A percentile compares a stretch with the other conserved stretches of the same genome.
These are phyloP conservation scores for Agriopis marginaria DNA, from an alignment of 2,888 invertebrate species.

Conservation along the genomic window DNA sequence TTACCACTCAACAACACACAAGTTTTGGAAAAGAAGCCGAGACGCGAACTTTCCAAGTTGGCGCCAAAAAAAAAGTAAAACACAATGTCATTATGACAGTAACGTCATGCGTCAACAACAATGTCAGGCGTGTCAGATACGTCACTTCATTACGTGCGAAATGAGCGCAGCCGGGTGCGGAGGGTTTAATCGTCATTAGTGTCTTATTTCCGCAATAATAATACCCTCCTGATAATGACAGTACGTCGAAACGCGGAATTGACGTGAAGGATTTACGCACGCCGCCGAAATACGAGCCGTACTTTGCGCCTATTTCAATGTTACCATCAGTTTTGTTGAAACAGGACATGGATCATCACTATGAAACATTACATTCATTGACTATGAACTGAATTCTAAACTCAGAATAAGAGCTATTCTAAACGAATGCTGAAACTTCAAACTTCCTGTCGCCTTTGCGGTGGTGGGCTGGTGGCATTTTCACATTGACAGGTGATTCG, in stretches of 20 bases:
- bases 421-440: too few relatives aligned
- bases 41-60: too few relatives aligned
- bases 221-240: constrained; percentile 32
- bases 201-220: constrained; percentile 34
- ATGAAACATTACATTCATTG: too few relatives aligned
- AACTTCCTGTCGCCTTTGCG: too few relatives aligned
- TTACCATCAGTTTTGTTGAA: constrained; percentile 14
- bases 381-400: too few relatives aligned
- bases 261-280: constrained; percentile 32
- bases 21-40: too few relatives aligned
- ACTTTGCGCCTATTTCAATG: constrained; percentile 8
- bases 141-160: constrained; percentile 12
- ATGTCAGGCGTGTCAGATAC: background rate
- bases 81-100: background rate
- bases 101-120: constrained; percentile 8
- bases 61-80: background rate
- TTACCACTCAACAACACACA: too few relatives aligned
- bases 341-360: background rate
- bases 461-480: too few relatives aligned
- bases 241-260: constrained; percentile 29
- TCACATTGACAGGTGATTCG: too few relatives aligned
- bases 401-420: too few relatives aligned
- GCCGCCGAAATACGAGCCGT: constrained; percentile 18
- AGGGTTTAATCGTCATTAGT: constrained; percentile 35
- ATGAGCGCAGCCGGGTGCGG: constrained; percentile 10